Percentiles rank a stretch among this genome's conserved stretches.
These are phyloP conservation scores for Lepidotrigona ventralis DNA, from an alignment of 1,140 invertebrate species.

Conservation along the genomic window DNA sequence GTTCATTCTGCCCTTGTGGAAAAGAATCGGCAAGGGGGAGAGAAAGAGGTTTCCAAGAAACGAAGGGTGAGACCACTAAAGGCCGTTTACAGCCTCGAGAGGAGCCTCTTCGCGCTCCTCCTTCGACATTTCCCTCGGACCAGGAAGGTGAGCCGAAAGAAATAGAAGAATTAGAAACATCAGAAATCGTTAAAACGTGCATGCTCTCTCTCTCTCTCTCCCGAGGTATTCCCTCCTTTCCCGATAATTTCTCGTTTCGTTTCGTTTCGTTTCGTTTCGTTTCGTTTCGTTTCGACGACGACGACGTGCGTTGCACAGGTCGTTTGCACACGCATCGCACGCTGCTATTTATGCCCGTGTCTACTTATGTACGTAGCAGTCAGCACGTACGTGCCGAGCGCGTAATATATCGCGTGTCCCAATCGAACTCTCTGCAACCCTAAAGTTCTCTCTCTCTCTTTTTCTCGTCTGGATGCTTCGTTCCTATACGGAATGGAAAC, in stretches of 20 bases:
- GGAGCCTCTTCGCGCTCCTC: neutral
- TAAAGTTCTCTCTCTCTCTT: neutral
- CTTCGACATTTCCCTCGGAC: neutral
- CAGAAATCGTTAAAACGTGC: constrained; percentile 48
- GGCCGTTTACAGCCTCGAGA: constrained; percentile 39
- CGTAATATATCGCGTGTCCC: constrained; percentile 56
- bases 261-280: too few species aligned
- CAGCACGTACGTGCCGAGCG: constrained; percentile 40
- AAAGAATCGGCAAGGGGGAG: constrained; percentile 21
- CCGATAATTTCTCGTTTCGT: neutral
- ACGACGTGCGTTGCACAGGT: neutral
- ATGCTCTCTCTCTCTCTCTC: constrained; percentile 16
- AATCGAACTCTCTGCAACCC: constrained; percentile 50
- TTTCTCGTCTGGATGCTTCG: constrained; percentile 24
- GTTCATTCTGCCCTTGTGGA: neutral
- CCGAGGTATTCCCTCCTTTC: neutral
- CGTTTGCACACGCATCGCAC: constrained; percentile 13
- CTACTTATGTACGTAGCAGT: constrained; percentile 46
- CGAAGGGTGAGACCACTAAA: constrained; percentile 34
- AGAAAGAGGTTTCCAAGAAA: constrained; percentile 25
- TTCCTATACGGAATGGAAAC: neutral
- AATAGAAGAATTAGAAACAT: constrained; percentile 29
- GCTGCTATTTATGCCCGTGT: constrained; percentile 38
- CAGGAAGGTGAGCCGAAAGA: constrained; percentile 27
- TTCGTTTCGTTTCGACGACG: neutral